phyloP scores from a whole-genome alignment of 2,113 vertebrate species.

The Chloropsis cyanopogon region DNA sequence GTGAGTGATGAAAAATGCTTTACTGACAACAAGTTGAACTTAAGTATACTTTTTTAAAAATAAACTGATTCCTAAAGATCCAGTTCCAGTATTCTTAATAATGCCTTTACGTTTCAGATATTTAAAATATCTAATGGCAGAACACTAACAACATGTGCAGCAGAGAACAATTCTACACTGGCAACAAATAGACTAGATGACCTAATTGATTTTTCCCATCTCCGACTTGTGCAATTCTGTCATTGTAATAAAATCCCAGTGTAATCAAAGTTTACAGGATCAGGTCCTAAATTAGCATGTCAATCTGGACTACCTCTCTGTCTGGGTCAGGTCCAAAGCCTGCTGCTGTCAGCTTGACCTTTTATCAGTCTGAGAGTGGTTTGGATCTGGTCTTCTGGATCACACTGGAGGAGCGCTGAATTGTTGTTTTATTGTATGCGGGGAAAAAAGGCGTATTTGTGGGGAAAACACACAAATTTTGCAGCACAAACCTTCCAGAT shows the following conservation, averaged over 20 bases:
- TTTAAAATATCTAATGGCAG: not conserved
- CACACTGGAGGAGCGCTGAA: not conserved
- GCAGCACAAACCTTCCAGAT: constrained; percentile 15
- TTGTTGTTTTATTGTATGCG: not conserved
- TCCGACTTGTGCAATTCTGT: not conserved
- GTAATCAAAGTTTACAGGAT: constrained; percentile 29
- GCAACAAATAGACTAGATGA: constrained; percentile 13
- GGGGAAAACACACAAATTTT: not conserved
- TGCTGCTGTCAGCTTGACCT: constrained; percentile 29
- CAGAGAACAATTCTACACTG: constrained; percentile 6
- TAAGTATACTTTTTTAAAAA: not conserved
- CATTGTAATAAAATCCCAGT: constrained; percentile 39
- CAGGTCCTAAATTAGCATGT: constrained; percentile 38
- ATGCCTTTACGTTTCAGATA: not conserved
- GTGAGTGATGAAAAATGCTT: not conserved
- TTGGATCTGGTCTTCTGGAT: not conserved
- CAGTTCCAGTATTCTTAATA: not conserved
- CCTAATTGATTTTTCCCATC: constrained; percentile 49
- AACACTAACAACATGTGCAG: not conserved
- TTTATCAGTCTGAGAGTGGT: not conserved
- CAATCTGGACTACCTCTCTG: not conserved
- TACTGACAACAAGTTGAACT: not conserved
- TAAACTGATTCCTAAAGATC: not conserved
- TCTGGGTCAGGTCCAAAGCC: constrained; percentile 1
- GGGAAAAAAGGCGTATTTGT: not conserved